phyloP scores from a whole-genome alignment of 2,797 vertebrate genomes.

The Chaetodon trifasciatus region DNA sequence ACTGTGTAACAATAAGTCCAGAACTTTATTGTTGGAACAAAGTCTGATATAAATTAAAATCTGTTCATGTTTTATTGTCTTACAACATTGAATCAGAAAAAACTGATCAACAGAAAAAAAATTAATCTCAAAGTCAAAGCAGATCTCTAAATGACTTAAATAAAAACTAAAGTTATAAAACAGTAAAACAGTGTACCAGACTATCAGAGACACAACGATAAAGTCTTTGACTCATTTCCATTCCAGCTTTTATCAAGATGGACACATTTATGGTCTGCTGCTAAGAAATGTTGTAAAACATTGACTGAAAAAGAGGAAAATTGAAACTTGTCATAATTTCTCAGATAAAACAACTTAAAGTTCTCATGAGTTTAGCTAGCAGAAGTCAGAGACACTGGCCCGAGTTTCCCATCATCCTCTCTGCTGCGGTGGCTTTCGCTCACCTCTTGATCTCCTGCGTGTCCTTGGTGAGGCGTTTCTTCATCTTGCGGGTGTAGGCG shows the following conservation, averaged over 20 bases:
- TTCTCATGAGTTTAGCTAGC: not conserved
- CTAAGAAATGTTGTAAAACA: not conserved
- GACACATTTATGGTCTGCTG: not conserved
- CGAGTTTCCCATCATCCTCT: conserved; percentile 3
- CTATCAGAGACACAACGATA: not conserved
- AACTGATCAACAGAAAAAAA: not conserved
- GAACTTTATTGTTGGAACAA: too few relatives aligned
- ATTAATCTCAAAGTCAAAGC: not conserved
- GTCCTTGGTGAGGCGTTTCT: conserved; percentile 87
- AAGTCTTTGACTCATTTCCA: not conserved
- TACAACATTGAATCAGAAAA: not conserved
- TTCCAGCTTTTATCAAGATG: not conserved
- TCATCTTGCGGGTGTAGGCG: conserved; percentile 85
- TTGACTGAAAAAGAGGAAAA: not conserved
- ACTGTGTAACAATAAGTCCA: too few relatives aligned
- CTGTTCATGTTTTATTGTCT: not conserved
- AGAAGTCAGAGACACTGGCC: not conserved
- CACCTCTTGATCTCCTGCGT: conserved; percentile 84
- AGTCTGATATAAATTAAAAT: too few relatives aligned
- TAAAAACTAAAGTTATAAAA: not conserved
- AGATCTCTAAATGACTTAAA: too few relatives aligned
- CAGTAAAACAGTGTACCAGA: too few relatives aligned
- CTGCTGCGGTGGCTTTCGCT: conserved; percentile 21
- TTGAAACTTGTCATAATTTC: too few relatives aligned
- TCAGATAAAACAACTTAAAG: too few relatives aligned